phyloP scores from a whole-genome alignment of 2,113 vertebrate species.

The Phodopus roborovskii region DNA sequence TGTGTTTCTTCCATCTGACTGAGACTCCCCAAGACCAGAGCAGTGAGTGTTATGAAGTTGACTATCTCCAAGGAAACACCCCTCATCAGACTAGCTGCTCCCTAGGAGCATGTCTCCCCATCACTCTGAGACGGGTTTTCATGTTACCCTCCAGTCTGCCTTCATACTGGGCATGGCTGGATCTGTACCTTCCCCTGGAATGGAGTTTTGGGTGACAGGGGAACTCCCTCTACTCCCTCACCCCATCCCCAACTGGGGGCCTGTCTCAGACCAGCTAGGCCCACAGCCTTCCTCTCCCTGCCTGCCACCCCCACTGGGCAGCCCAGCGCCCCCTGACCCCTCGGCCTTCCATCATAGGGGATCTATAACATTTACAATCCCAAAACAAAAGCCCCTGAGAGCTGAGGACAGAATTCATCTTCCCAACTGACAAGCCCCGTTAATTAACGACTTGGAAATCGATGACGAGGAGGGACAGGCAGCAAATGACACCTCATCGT shows the following conservation, averaged over 20 bases:
- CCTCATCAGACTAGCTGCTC: not conserved
- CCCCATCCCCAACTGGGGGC: not conserved
- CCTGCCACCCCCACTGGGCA: constrained; percentile 79
- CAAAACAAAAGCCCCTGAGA: constrained; percentile 88
- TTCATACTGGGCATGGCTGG: not conserved
- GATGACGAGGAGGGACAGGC: constrained; percentile 89
- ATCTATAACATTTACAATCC: constrained; percentile 91
- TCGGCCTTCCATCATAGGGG: constrained; percentile 87
- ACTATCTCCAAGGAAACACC: not conserved
- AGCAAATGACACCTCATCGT: constrained; percentile 89
- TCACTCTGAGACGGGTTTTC: not conserved
- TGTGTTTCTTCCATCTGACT: not conserved
- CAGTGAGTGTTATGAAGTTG: not conserved
- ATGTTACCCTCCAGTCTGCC: not conserved
- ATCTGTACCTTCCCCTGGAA: not conserved
- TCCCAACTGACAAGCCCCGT: constrained; percentile 89
- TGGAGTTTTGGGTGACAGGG: not conserved
- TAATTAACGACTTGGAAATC: constrained; percentile 92
- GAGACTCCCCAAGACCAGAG: not conserved
- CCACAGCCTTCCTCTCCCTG: constrained; percentile 43
- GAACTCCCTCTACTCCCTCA: not conserved
- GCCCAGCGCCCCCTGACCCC: constrained; percentile 86
- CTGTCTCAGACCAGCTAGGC: not conserved
- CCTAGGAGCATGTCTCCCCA: not conserved
- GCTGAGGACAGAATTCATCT: constrained; percentile 88